Evolutionary conservation across 1,140 invertebrate species (phyloP).

Genomic region (Chelonus insularis): DNA sequence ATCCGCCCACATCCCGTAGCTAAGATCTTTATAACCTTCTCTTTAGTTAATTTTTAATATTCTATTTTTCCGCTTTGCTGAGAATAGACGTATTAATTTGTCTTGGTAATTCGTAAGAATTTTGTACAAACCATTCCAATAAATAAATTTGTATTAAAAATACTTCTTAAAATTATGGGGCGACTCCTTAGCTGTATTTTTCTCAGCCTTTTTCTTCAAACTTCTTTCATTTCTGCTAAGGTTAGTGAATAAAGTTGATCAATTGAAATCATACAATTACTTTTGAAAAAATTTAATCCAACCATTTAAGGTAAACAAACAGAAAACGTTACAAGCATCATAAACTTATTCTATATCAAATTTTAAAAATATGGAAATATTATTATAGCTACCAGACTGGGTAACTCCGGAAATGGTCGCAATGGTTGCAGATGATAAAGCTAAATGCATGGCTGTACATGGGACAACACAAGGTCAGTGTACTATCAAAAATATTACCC

Average conservation of each 20-base stretch:
- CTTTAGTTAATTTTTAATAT: not conserved
- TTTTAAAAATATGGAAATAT: slow-evolving; percentile 19
- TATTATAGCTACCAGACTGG: slow-evolving; percentile 44
- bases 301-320: not conserved
- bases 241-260: not conserved
- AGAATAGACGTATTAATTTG: not conserved
- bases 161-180: slow-evolving; percentile 2
- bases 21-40: slow-evolving; percentile 39
- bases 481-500: not conserved
- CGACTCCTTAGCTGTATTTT: not conserved
- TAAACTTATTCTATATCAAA: not conserved
- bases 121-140: not conserved
- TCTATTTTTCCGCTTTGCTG: not conserved
- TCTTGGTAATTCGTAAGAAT: no score
- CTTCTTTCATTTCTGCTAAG: slow-evolving; percentile 6
- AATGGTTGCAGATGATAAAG: slow-evolving; percentile 48
- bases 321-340: no score
- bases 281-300: no score
- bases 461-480: slow-evolving; percentile 50
- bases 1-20: slow-evolving; percentile 49
- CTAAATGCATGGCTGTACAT: slow-evolving; percentile 46
- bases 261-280: not conserved
- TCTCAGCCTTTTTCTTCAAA: slow-evolving; percentile 6
- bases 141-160: not conserved
- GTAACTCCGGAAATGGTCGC: slow-evolving; percentile 48